Percentiles rank a stretch among this genome's conserved stretches.
Evolutionary conservation across 37 sponge, comb jelly and placozoan species (phyloP).

Genomic region (Ianthella basta): DNA sequence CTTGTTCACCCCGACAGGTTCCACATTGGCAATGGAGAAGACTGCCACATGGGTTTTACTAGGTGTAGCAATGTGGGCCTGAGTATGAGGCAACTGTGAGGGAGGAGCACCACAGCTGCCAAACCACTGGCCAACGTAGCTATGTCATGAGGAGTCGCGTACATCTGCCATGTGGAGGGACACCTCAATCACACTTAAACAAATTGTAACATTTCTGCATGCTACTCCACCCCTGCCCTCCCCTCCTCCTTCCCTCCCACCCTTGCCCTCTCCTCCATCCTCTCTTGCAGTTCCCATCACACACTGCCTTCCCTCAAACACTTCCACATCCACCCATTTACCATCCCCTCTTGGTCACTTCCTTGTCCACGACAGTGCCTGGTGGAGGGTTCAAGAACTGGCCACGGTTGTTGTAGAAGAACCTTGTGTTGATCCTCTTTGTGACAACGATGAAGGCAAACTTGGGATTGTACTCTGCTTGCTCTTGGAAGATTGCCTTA

Average conservation of each 20-base stretch:
- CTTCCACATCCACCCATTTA: slow-evolving; percentile 8
- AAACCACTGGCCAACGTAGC: slow-evolving; percentile 18
- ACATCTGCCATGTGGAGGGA: too few relatives aligned
- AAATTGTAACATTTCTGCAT: too few relatives aligned
- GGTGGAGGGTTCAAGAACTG: slow-evolving; percentile 81
- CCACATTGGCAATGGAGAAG: neutral
- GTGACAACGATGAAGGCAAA: slow-evolving; percentile 91
- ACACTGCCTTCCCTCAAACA: too few relatives aligned
- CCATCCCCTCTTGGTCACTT: slow-evolving; percentile 85
- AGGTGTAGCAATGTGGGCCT: slow-evolving; percentile 1
- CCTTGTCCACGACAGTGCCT: slow-evolving; percentile 90
- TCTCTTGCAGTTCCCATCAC: too few relatives aligned
- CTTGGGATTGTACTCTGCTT: slow-evolving; percentile 71
- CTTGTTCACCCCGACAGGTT: slow-evolving; percentile 28
- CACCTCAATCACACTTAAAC: too few relatives aligned
- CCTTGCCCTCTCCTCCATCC: too few relatives aligned
- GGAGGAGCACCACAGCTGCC: neutral
- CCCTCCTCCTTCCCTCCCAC: too few relatives aligned
- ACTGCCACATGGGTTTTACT: neutral
- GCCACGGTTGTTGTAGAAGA: slow-evolving; percentile 34
- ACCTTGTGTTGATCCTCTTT: slow-evolving; percentile 92
- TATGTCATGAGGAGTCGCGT: too few relatives aligned
- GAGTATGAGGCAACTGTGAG: slow-evolving; percentile 6
- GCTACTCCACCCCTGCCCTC: too few relatives aligned
- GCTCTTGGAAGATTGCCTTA: slow-evolving; percentile 45